Base-by-base conservation (phyloP, 2,888 invertebrate species). In the Mylabris sibirica region DNA sequence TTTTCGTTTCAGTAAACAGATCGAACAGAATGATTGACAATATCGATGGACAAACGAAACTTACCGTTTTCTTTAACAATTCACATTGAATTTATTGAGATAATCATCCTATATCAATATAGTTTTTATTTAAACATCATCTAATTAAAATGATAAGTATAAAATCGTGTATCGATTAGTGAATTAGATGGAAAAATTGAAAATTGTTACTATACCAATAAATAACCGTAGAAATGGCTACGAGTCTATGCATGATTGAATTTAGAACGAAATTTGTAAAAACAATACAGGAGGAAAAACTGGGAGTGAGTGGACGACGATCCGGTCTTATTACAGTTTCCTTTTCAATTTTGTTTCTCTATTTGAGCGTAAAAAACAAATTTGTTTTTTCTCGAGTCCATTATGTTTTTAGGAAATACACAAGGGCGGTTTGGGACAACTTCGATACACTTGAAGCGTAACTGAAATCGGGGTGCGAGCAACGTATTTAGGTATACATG, bases 321-420 rank as follows among this genome's bases (percentile, higher is more conserved):
- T 69, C 74, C 75, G 6, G 75, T 79, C 81, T 81, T 81, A 82
- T 81, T 80, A 80, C 81, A 80, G 80, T 81, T 81, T 81, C 82
- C 81, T 81, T 81, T 82, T 82, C 82, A 81, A 82, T 82, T 82
- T 82, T 80, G 82, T 82, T 82, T 82, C 82, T 82, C 81, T 82
- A 82, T 82, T 82, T 82, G 82, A 82, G 81, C 83, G 82, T 82
- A 82, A 82, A 82, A 82, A 82, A 81, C 82, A 82, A 82, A 83
- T 82, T 82, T 82, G 82, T 82, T 82, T 81, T 82, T 82, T 83
- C 81, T 82, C 80, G 79, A 82, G 80, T 82, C 83, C 81, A 83
- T 83, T 83, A 82, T 79, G 76, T 57, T 57, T 57, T 57, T 76
- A 73, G 75, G 74, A 22, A 26, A 57, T n/a, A 70, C 68, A 70